Conservation (phyloP, 2,888 invertebrate species). For the Thymelicus acteon region DNA sequence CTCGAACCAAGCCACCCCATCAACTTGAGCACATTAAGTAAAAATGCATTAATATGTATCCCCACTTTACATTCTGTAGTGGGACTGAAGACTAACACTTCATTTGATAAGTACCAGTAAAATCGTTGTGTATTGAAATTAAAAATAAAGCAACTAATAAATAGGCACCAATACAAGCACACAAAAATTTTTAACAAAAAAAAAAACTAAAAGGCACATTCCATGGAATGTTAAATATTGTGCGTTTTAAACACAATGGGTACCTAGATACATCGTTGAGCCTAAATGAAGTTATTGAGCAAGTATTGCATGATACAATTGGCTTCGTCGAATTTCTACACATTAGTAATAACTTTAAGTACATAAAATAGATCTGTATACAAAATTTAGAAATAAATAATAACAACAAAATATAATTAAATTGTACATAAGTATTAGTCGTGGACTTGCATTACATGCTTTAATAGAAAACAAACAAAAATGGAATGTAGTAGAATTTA, state of each 20-base stretch:
- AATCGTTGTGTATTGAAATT: slow-evolving; percentile 33
- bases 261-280: slow-evolving; percentile 63
- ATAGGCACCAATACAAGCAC: slow-evolving; percentile 69
- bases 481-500: slow-evolving; percentile 84
- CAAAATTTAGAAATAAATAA: slow-evolving; percentile 63
- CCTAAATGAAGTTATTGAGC: slow-evolving; percentile 68
- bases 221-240: slow-evolving; percentile 53
- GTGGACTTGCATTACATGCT: slow-evolving; percentile 84
- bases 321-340: slow-evolving; percentile 48
- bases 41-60: slow-evolving; percentile 6
- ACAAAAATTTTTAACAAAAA: slow-evolving; percentile 51
- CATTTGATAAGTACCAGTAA: slow-evolving; percentile 15
- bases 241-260: slow-evolving; percentile 64
- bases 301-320: slow-evolving; percentile 52
- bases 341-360: slow-evolving; percentile 54
- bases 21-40: slow-evolving; percentile 28
- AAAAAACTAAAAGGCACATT: slow-evolving; percentile 22
- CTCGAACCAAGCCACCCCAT: neutral
- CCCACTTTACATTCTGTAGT: neutral
- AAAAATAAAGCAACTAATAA: slow-evolving; percentile 43
- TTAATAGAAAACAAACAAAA: slow-evolving; percentile 67
- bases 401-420: slow-evolving; percentile 52
- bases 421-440: slow-evolving; percentile 73
- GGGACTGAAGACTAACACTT: slow-evolving; percentile 4
- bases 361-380: slow-evolving; percentile 43